phyloP scores from a whole-genome alignment of 1,140 invertebrate genomes.

The Euura saliciscinereae region DNA sequence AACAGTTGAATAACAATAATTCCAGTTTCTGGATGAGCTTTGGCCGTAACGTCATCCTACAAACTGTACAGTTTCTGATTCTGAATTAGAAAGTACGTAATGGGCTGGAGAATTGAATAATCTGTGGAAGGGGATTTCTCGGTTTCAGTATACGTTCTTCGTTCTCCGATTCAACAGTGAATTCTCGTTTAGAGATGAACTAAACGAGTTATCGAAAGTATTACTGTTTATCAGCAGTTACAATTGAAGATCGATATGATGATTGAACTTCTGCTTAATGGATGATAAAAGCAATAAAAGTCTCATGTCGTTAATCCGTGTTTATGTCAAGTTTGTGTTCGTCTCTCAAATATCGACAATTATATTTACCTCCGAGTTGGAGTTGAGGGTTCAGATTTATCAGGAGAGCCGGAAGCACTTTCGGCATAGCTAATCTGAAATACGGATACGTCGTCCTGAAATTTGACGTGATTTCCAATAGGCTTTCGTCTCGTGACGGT shows the following conservation, averaged over 20 bases:
- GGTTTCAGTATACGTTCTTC: background rate
- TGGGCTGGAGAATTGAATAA: background rate
- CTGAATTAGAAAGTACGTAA: background rate
- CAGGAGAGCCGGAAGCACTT: background rate
- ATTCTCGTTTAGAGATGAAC: no score
- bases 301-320: no score
- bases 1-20: no score
- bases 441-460: slow-evolving; percentile 8
- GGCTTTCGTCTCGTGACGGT: slow-evolving; percentile 14
- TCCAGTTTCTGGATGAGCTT: background rate
- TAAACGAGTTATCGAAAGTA: background rate
- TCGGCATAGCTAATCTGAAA: background rate
- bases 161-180: no score
- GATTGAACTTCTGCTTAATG: no score
- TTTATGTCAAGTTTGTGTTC: background rate
- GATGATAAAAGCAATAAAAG: no score
- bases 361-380: slow-evolving; percentile 9
- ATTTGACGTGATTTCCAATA: slow-evolving; percentile 6
- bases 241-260: background rate
- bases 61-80: background rate
- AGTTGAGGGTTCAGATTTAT: background rate
- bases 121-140: background rate
- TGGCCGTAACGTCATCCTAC: background rate
- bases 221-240: background rate
- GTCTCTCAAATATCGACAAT: background rate